These are phyloP conservation scores for Myotis daubentonii DNA, from an alignment of 2,797 vertebrate species.

Conservation along the genomic window DNA sequence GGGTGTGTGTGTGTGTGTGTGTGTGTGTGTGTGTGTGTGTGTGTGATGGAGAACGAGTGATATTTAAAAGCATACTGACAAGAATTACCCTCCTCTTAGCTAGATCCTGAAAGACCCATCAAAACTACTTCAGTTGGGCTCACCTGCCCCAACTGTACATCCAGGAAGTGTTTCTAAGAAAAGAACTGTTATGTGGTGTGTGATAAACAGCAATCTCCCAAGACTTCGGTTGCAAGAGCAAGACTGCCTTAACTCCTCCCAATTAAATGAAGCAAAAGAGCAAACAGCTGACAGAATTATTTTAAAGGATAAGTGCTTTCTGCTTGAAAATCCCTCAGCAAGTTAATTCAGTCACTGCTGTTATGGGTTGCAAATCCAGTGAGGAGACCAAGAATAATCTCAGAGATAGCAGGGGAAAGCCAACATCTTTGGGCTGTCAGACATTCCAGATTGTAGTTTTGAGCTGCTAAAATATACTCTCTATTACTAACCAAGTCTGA, in stretches of 20 bases:
- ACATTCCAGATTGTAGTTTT: not conserved
- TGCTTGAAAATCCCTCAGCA: conserved; percentile 24
- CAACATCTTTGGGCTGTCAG: not conserved
- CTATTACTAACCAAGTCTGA: conserved; percentile 53
- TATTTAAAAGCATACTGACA: conserved; percentile 11
- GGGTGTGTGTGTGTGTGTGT: not conserved
- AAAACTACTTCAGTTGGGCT: not conserved
- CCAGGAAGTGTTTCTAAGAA: not conserved
- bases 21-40: not conserved
- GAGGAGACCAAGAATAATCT: conserved; percentile 20
- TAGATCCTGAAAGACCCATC: not conserved
- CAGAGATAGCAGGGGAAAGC: not conserved
- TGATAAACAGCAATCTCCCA: conserved; percentile 33
- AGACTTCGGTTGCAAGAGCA: conserved; percentile 19
- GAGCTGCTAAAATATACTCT: conserved; percentile 46
- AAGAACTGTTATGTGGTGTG: conserved; percentile 16
- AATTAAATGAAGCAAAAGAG: conserved; percentile 55
- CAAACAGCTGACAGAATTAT: not conserved
- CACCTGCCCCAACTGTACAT: not conserved
- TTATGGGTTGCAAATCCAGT: not conserved
- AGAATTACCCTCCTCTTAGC: conserved; percentile 36
- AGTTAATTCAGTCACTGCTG: conserved; percentile 32
- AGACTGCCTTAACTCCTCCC: conserved; percentile 10
- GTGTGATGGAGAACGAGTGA: not conserved
- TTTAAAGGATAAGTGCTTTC: conserved; percentile 37